Conservation (phyloP, 2,797 vertebrate species). For the Alauda arvensis region DNA sequence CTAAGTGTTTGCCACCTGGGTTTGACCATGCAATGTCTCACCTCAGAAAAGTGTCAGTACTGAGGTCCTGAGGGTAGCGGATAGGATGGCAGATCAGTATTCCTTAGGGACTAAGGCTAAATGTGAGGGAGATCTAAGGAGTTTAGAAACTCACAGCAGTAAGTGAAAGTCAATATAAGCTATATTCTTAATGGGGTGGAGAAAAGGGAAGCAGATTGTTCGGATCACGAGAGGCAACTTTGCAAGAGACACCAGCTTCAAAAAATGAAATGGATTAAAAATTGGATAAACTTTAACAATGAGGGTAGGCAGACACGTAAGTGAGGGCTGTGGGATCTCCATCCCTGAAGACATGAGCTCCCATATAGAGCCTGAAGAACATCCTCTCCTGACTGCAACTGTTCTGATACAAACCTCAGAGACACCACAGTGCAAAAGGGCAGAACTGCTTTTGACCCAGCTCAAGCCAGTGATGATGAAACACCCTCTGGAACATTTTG, state of each 20-base stretch:
- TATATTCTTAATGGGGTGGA: not conserved
- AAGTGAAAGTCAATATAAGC: not conserved
- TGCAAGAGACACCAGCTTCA: not conserved
- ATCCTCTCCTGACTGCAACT: not conserved
- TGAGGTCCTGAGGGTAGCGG: not conserved
- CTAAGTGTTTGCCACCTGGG: not conserved
- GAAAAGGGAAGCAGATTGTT: not conserved
- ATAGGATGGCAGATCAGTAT: not conserved
- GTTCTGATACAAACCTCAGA: not conserved
- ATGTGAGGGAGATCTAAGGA: not conserved
- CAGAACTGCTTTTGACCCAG: not conserved
- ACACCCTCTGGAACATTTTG: not conserved
- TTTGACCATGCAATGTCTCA: not conserved
- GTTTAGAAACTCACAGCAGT: not conserved
- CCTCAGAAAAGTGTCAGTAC: not conserved
- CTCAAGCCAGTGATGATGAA: not conserved
- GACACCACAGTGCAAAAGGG: not conserved
- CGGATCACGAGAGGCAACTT: not conserved
- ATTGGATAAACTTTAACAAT: not conserved
- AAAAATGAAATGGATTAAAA: not conserved
- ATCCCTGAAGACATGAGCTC: not conserved
- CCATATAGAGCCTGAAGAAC: rapidly evolving
- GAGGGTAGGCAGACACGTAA: not conserved
- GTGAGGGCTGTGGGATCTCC: not conserved
- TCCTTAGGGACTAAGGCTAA: not conserved